These are phyloP conservation scores for Aricia agestis DNA, from an alignment of 1,140 invertebrate species.

Conservation along the genomic window DNA sequence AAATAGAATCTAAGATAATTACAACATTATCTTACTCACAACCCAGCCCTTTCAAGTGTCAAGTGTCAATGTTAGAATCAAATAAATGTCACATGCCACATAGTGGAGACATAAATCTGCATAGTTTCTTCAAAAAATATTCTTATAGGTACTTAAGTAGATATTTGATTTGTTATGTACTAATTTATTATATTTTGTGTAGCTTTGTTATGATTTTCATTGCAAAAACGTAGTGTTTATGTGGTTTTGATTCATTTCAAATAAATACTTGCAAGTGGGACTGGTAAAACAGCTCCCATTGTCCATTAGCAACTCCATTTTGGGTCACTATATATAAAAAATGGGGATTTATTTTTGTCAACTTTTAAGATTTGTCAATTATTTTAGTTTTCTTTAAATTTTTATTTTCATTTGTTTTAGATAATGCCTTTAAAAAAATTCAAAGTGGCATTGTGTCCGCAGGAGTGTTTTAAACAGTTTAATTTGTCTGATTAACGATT, in stretches of 20 bases:
- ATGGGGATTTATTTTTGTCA: conserved; percentile 12
- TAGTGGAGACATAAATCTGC: not conserved
- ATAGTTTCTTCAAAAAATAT: not conserved
- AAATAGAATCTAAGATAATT: not conserved
- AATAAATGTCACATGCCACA: conserved; percentile 4
- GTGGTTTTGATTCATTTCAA: conserved; percentile 11
- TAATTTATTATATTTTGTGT: conserved; percentile 17
- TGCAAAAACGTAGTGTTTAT: conserved; percentile 14
- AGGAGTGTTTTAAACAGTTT: too few species aligned
- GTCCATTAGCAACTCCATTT: conserved; percentile 7
- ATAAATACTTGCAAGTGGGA: conserved; percentile 9
- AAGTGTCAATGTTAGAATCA: conserved; percentile 12
- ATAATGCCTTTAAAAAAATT: conserved; percentile 9
- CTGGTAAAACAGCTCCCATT: conserved; percentile 14
- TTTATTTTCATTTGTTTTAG: conserved; percentile 14
- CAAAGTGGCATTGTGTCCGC: too few species aligned
- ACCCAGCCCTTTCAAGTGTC: conserved; percentile 1
- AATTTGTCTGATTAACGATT: too few species aligned
- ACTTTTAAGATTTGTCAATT: conserved; percentile 13
- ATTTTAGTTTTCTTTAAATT: conserved; percentile 6
- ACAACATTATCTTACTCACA: not conserved
- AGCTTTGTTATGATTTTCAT: not conserved
- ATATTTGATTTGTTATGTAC: conserved; percentile 14
- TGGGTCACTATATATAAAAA: conserved; percentile 6
- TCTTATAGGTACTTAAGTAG: not conserved